A percentile compares a stretch with the other conserved stretches of the same genome.
Evolutionary conservation across 2,888 invertebrate genomes (phyloP).

Genomic region (Drosophila demipolita): DNA sequence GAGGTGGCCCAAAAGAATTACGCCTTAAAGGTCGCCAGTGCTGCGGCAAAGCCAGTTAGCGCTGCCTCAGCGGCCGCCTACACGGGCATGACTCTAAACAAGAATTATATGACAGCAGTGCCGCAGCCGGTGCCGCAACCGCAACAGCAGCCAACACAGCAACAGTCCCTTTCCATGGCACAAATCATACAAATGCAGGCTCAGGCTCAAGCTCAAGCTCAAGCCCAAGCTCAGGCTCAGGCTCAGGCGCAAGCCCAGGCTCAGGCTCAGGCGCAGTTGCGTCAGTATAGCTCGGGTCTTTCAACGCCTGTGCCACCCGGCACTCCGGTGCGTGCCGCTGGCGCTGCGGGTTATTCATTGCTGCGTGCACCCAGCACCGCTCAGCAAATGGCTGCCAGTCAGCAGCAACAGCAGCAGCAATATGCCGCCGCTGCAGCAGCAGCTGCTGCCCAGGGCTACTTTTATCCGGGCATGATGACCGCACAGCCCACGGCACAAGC

Average conservation of each 20-base stretch:
- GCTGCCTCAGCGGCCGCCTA: conserved; percentile 86
- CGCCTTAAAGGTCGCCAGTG: conserved; percentile 88
- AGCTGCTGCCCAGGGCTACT: conserved; percentile 81
- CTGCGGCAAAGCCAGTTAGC: conserved; percentile 42
- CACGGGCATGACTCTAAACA: conserved; percentile 90
- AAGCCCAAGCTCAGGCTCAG: conserved; percentile 43
- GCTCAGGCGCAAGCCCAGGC: conserved; percentile 49
- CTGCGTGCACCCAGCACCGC: conserved; percentile 57
- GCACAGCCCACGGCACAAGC: conserved; percentile 60
- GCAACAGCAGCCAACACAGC: conserved; percentile 47
- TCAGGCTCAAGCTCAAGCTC: conserved; percentile 48
- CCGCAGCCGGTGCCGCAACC: conserved; percentile 61
- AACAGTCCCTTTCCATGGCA: conserved; percentile 57
- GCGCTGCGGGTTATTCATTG: conserved; percentile 63
- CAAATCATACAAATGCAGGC: conserved; percentile 65
- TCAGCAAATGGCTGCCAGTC: conserved; percentile 54
- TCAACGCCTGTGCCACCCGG: conserved; percentile 67
- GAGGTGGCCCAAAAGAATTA: conserved; percentile 94
- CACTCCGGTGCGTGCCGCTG: conserved; percentile 61
- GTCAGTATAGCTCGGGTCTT: conserved; percentile 66
- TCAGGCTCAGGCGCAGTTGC: conserved; percentile 61
- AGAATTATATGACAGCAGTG: conserved; percentile 79
- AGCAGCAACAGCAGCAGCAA: conserved; percentile 42
- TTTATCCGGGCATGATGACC: conserved; percentile 85
- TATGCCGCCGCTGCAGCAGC: conserved; percentile 33